A percentile compares a stretch with the other conserved stretches of the same genome.
phyloP scores from a whole-genome alignment of 2,797 vertebrate genomes.

The Trachops cirrhosus region DNA sequence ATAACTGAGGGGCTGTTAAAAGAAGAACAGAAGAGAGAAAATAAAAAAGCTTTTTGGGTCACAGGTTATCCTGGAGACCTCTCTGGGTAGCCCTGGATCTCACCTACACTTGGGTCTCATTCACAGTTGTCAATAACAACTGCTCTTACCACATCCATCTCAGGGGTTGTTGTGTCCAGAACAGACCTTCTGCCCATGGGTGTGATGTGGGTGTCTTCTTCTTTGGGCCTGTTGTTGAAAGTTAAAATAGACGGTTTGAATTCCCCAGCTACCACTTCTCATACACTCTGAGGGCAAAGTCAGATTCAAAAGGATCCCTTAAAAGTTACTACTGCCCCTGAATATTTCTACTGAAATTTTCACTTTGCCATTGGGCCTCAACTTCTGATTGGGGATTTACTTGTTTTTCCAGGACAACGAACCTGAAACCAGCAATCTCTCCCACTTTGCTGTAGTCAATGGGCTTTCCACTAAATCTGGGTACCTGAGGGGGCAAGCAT shows the following conservation, averaged over 20 bases:
- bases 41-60: neutral
- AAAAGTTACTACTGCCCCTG: neutral
- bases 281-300: neutral
- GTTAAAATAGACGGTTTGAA: neutral
- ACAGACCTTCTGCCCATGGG: neutral
- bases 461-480: neutral
- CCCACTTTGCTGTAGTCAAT: no score
- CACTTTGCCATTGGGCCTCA: neutral
- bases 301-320: neutral
- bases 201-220: neutral
- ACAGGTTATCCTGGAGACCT: neutral
- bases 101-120: neutral
- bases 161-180: neutral
- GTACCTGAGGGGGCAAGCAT: neutral
- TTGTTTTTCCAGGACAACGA: neutral
- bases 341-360: neutral
- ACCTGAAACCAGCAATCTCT: neutral
- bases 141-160: neutral
- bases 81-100: neutral
- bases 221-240: neutral
- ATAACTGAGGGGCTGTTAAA: neutral
- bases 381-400: neutral
- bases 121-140: neutral
- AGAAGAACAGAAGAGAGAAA: neutral
- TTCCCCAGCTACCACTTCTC: neutral